A percentile compares a stretch with the other conserved stretches of the same genome.
These are phyloP conservation scores for Callorhinus ursinus DNA, from an alignment of 2,113 vertebrate genomes.

Conservation along the genomic window DNA sequence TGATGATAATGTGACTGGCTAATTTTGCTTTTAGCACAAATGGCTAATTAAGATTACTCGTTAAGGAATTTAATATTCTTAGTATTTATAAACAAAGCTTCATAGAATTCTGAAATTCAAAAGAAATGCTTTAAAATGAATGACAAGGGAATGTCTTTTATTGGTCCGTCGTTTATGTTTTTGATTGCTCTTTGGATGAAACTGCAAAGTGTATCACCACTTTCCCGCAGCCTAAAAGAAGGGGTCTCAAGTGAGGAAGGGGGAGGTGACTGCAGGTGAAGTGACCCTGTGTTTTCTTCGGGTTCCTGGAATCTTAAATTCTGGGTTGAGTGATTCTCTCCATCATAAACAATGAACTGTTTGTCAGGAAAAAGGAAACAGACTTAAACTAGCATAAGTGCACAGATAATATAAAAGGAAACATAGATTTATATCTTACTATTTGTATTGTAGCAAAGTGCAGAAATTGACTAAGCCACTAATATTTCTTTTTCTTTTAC, in stretches of 20 bases:
- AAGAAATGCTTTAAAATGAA: constrained; percentile 3
- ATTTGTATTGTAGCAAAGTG: background rate
- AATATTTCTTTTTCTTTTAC: background rate
- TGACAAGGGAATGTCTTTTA: background rate
- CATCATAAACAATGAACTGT: background rate
- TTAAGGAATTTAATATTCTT: background rate
- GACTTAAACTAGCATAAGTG: background rate
- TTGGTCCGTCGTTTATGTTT: background rate
- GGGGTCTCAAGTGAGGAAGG: background rate
- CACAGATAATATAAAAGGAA: background rate
- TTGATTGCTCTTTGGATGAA: background rate
- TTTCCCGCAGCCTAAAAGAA: background rate
- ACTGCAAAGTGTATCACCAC: background rate
- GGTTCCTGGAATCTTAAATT: background rate
- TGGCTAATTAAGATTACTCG: background rate
- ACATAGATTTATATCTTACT: background rate
- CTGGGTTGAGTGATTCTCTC: background rate
- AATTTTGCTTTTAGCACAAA: background rate
- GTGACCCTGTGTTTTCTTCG: background rate
- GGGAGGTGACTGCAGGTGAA: background rate
- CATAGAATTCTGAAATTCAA: background rate
- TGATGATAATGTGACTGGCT: background rate
- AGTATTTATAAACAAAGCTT: background rate
- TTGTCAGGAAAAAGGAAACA: constrained; percentile 43
- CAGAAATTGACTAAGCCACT: background rate